Conservation (phyloP, 2,113 vertebrate species). For the Euleptes europaea region DNA sequence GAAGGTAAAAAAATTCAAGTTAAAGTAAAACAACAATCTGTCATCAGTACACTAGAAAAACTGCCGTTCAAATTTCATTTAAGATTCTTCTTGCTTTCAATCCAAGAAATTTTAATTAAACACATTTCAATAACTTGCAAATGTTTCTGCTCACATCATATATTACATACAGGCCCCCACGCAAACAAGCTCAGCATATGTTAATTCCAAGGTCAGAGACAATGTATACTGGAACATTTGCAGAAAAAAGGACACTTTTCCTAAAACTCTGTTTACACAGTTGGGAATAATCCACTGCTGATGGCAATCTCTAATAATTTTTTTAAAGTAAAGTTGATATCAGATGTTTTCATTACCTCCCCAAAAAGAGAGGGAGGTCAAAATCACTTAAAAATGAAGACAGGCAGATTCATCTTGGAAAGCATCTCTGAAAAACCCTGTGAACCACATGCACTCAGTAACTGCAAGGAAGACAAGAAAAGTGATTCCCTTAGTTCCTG, state of each 20-base stretch:
- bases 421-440: constrained; percentile 42
- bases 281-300: constrained; percentile 67
- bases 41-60: neutral
- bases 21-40: neutral
- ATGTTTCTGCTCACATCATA: neutral
- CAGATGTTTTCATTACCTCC: constrained; percentile 62
- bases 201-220: constrained; percentile 31
- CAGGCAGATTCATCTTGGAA: constrained; percentile 61
- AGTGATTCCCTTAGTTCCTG: constrained; percentile 9
- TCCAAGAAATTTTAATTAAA: neutral
- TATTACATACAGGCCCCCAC: neutral
- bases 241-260: constrained; percentile 38
- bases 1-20: neutral
- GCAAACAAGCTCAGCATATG: constrained; percentile 10
- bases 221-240: constrained; percentile 41
- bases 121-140: neutral
- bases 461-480: constrained; percentile 39
- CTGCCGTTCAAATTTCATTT: neutral
- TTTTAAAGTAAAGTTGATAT: constrained; percentile 48
- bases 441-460: constrained; percentile 49
- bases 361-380: constrained; percentile 36
- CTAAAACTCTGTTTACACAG: constrained; percentile 69
- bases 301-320: constrained; percentile 49
- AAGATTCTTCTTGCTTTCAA: constrained; percentile 4
- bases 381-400: constrained; percentile 45